Percentiles rank a stretch among this genome's conserved stretches.
Conservation (phyloP, 1,140 invertebrate species). For the Drosophila pandora region DNA sequence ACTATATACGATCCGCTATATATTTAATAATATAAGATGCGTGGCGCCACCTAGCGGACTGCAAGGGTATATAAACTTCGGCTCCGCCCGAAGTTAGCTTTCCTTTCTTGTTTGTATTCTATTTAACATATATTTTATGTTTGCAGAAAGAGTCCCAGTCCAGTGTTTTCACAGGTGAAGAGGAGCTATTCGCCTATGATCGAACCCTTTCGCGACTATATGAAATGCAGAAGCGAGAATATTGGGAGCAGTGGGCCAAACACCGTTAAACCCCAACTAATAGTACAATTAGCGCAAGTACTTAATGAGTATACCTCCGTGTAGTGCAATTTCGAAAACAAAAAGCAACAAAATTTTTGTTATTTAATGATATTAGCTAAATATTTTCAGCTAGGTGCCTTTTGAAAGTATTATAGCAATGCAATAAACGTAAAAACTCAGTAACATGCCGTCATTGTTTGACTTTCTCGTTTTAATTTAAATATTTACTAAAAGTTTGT, state of each 20-base stretch:
- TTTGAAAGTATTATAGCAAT: conserved; percentile 40
- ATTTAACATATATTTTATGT: background rate
- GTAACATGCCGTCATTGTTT: background rate
- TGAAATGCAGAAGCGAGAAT: conserved; percentile 97
- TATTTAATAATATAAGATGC: no score
- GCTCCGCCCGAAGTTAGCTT: no score
- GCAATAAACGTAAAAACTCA: background rate
- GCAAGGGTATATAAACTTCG: no score
- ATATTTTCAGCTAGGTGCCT: conserved; percentile 4
- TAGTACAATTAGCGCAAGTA: conserved; percentile 53
- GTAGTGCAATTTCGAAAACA: conserved; percentile 28
- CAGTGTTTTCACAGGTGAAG: conserved; percentile 98
- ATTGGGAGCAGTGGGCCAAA: conserved; percentile 93
- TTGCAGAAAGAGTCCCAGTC: conserved; percentile 83
- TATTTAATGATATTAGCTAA: conserved; percentile 2
- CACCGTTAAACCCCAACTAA: conserved; percentile 79
- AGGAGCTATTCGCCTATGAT: conserved; percentile 98
- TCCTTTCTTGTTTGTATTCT: no score
- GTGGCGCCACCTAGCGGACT: no score
- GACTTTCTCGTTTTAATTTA: background rate
- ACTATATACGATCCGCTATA: no score
- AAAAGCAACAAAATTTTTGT: conserved; percentile 2
- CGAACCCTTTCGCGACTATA: conserved; percentile 95
- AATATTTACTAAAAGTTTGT: background rate
- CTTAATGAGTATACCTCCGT: conserved; percentile 22